phyloP scores from a whole-genome alignment of 2,797 vertebrate genomes.

The Pristis pectinata region DNA sequence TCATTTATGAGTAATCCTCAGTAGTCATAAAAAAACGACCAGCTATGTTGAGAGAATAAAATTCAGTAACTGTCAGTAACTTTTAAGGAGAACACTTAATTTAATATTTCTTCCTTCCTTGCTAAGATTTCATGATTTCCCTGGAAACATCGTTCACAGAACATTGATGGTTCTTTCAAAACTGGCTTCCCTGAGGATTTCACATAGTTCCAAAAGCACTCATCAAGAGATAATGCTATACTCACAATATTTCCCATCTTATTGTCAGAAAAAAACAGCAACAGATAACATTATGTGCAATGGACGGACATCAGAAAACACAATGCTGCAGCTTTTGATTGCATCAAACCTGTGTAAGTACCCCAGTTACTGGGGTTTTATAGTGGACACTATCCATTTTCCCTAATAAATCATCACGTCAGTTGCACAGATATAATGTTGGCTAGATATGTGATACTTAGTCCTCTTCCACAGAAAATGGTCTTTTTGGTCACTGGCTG shows the following conservation, averaged over 20 bases:
- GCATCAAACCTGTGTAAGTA: conserved; percentile 13
- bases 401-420: neutral
- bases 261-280: conserved; percentile 13
- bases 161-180: conserved; percentile 14
- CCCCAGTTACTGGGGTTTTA: neutral
- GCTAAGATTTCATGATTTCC: neutral
- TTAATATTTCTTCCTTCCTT: conserved; percentile 19
- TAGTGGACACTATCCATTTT: neutral
- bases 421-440: conserved; percentile 4
- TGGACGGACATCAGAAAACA: neutral
- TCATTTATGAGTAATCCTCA: neutral
- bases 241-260: conserved; percentile 1
- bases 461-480: neutral
- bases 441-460: neutral
- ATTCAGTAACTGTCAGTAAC: neutral
- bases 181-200: neutral
- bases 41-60: neutral
- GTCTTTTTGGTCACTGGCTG: conserved; percentile 4
- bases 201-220: neutral
- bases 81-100: conserved; percentile 8
- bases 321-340: neutral
- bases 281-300: conserved; percentile 6
- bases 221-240: neutral
- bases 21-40: neutral
- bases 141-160: neutral